These are phyloP conservation scores for Hydractinia symbiolongicarpus DNA, from an alignment of 30 jellyfish, hydroid and myxozoan genomes.

Conservation along the genomic window DNA sequence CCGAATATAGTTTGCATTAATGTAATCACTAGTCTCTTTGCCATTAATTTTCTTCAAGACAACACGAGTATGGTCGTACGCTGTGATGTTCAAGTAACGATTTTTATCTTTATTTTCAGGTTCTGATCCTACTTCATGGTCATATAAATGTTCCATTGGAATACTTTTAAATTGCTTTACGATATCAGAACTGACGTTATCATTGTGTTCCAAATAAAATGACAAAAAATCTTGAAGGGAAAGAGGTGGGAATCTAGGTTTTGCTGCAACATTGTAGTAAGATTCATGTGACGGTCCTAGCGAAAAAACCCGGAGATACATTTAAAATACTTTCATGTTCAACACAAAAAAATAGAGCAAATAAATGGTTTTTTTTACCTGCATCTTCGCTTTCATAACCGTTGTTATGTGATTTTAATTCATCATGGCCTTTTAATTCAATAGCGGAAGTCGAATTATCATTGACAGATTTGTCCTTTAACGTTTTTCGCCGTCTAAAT, in stretches of 20 bases:
- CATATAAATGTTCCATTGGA: slow-evolving; percentile 12
- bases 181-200: background rate
- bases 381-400: too few species aligned
- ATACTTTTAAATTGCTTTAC: slow-evolving; percentile 15
- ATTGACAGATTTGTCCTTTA: too few species aligned
- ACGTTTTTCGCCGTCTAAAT: too few species aligned
- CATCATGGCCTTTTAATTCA: too few species aligned
- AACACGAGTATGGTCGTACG: slow-evolving; percentile 29
- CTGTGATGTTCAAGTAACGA: slow-evolving; percentile 15
- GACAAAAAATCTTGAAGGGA: slow-evolving; percentile 9
- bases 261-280: background rate
- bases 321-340: too few species aligned
- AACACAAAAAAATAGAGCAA: too few species aligned
- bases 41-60: background rate
- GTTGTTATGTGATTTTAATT: too few species aligned
- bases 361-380: too few species aligned
- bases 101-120: background rate
- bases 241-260: slow-evolving; percentile 2
- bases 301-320: background rate
- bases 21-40: background rate
- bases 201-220: slow-evolving; percentile 10
- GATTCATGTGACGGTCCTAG: slow-evolving; percentile 67
- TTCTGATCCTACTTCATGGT: slow-evolving; percentile 9
- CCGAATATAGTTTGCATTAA: slow-evolving; percentile 27
- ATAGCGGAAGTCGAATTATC: too few species aligned